Evolutionary conservation across 92 coral and sea anemone genomes (phyloP), one percentile per base, ranked within the genome.

Genomic region (Anthopleura xanthogrammica): DNA sequence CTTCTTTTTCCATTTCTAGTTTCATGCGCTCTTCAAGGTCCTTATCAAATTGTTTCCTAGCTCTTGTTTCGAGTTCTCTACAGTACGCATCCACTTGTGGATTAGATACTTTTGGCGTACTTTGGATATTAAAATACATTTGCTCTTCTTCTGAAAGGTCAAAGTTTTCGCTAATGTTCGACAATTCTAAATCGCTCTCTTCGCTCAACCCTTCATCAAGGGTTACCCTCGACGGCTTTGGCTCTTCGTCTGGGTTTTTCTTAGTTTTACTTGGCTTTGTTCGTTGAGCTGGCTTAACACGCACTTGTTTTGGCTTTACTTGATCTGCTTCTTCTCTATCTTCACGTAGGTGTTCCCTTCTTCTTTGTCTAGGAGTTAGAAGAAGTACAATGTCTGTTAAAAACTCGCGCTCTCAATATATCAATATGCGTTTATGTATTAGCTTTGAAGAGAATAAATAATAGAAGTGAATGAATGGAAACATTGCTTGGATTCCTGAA

Each of bases 121-220:
- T 60, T 54, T 79, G 78, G 7, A 79, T 60, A 50, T 88, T 78
- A 52, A 85, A 85, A 71, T 94, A 94, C 73, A 83, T 75, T 75
- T 94, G 87, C 48, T 94, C 98, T 68, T 94, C 95, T 16, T 86
- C 91, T 22, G 92, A 87, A 77, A 84, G 75, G 20, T 87, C 83
- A 2, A 86, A 75, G 57, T 72, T 86, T 56, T 89, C 95, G 42
- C 95, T 92, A 36, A 97, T 87, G 43, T 92, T 93, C 9, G 99
- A 96, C 71, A 96, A 65, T 52, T 92, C 94, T 14, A 96, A 83
- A 14, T 97, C 98, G 52, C 98, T 94, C 58, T 97, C 99, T 58
- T 88, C 94, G 76, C 97, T 94, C 66, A 97, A 76, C 48, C 88
- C 87, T 72, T 83, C 86, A 24, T 83, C 87, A 20, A 86, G 83